Base-by-base conservation (phyloP, 1,140 invertebrate species). In the Trichomalopsis sarcophagae region DNA sequence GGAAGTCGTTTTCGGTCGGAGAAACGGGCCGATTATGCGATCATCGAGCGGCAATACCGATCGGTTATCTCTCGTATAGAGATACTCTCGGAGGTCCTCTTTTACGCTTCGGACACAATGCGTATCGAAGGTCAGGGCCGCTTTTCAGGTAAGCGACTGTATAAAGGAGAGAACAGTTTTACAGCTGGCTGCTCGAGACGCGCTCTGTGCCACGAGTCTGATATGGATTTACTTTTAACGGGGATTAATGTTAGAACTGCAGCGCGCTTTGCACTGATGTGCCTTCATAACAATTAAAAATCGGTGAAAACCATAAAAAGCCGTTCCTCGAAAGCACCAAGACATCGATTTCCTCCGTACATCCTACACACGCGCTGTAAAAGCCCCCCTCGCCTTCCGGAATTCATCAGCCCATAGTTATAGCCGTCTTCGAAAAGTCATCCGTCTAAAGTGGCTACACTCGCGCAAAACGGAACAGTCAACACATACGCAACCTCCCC, bases 61-160 rank as follows among this genome's bases (percentile, higher is more conserved):
- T 82, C 71, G 30, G 47, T 75, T 82, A 62, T 82, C 81, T 82
- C 40, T 44, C 40, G 40, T 44, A 44, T 44, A 44, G 40, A 36
- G 40, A 44, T 79, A 66, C 21, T 50, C 71, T 74, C 14, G 9
- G 21, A 82, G 47, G 47, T 62, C 81, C 33, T 75, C 36, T 80
- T 75, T 82, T 73, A 55, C 13, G 62, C 33, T 36, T 4, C 5
- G 2, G 33, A 30, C 6, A 74, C 80, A 82, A 55, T 50, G 10
- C 23, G 78, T 23, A 82, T 33, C 44, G 80, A 50, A 55, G 36
- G 2, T 36, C 27, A 9, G 30, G 11, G 2, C 7, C 23, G 6
- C 7, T 21, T 40, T 81, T 80, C 21, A 68, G 44, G 2, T 21
- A 30, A 44, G 17, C 5, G 40, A 23, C 66, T 40, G 36, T 81